Evolutionary conservation across 2,113 vertebrate genomes (phyloP).

Genomic region (Arenaria interpres): DNA sequence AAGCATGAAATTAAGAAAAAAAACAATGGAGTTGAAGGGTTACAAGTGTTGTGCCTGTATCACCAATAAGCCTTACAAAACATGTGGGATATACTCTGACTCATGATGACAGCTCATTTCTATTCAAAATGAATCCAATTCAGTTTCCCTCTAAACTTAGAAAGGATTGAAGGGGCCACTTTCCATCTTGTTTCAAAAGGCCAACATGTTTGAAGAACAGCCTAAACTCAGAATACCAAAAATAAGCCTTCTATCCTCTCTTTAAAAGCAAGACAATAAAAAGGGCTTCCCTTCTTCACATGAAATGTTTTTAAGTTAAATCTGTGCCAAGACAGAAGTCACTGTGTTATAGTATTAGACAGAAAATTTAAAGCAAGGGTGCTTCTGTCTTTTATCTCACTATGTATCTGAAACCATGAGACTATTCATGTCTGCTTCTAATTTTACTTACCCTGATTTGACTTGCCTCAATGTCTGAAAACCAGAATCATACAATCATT

Average conservation of each 20-base stretch:
- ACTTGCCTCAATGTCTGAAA: background rate
- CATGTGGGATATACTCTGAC: background rate
- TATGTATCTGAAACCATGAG: background rate
- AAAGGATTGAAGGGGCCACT: background rate
- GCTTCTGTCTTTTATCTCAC: background rate
- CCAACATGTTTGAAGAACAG: background rate
- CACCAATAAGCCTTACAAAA: background rate
- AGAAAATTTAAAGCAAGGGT: background rate
- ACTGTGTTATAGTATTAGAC: background rate
- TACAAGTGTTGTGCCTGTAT: background rate
- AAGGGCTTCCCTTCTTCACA: background rate
- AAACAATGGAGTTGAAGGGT: background rate
- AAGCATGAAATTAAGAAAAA: background rate
- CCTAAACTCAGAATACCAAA: background rate
- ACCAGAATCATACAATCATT: background rate
- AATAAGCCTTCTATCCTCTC: background rate
- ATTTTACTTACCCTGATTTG: background rate
- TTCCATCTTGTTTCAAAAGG: background rate
- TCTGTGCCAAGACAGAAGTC: background rate
- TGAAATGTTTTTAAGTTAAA: background rate
- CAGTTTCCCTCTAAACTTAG: background rate
- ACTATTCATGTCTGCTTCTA: background rate
- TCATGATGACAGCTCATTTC: background rate
- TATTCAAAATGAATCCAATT: background rate
- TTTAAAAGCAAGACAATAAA: background rate